phyloP scores from a whole-genome alignment of 2,113 vertebrate genomes.

The Psittacula cyanocephala region DNA sequence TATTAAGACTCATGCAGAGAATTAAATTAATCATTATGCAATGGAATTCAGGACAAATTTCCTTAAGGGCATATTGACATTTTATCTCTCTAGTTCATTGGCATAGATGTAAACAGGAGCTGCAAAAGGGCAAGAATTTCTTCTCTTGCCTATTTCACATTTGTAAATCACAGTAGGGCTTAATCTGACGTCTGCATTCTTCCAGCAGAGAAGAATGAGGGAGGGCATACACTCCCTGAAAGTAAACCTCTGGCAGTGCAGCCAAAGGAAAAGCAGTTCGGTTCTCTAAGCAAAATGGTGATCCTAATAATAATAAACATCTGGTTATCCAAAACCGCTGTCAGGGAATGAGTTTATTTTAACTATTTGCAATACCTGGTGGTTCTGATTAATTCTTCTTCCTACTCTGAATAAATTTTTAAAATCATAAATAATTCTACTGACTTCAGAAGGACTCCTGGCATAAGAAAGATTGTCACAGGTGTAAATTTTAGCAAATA shows the following conservation, averaged over 20 bases:
- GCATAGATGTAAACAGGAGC: constrained; percentile 6
- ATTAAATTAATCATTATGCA: constrained; percentile 39
- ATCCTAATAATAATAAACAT: not conserved
- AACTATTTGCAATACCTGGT: not conserved
- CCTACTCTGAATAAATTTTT: not conserved
- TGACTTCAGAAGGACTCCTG: not conserved
- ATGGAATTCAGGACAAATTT: not conserved
- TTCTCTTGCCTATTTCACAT: not conserved
- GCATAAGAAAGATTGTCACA: not conserved
- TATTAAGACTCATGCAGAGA: constrained; percentile 22
- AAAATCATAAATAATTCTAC: not conserved
- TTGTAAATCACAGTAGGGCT: not conserved
- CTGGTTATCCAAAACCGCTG: not conserved
- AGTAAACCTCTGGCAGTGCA: not conserved
- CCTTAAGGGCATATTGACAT: constrained; percentile 27
- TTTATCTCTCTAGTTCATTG: not conserved
- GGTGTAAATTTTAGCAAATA: not conserved
- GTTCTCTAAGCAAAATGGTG: not conserved
- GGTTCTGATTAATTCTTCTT: not conserved
- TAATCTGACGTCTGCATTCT: not conserved
- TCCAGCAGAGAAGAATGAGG: not conserved
- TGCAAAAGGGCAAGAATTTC: not conserved
- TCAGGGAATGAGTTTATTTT: not conserved
- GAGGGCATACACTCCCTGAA: not conserved
- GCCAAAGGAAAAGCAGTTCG: not conserved